These are phyloP conservation scores for Tauraco hartlaubi DNA, from an alignment of 2,797 vertebrate species.

Conservation along the genomic window DNA sequence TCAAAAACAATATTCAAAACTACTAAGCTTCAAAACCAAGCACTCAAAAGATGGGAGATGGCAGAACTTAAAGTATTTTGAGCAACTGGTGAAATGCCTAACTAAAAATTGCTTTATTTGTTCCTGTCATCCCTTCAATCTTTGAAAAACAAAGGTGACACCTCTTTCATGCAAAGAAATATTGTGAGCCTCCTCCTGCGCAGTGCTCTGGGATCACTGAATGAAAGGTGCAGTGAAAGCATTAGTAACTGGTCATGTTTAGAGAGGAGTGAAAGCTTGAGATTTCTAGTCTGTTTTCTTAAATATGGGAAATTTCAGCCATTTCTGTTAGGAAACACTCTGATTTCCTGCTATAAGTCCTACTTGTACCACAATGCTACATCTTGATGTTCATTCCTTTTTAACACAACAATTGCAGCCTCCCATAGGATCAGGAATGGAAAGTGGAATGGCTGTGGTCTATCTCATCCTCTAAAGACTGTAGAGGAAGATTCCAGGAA, in stretches of 20 bases:
- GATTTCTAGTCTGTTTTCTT: neutral
- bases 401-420: neutral
- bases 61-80: neutral
- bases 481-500: neutral
- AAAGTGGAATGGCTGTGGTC: neutral
- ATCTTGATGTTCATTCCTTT: constrained; percentile 4
- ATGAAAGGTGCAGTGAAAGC: neutral
- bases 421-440: neutral
- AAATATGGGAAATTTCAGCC: neutral
- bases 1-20: neutral
- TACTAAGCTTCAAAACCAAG: neutral
- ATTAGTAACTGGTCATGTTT: neutral
- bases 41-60: neutral
- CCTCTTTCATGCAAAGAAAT: neutral
- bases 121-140: neutral
- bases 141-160: neutral
- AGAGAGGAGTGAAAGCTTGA: neutral
- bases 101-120: neutral
- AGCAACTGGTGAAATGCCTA: neutral
- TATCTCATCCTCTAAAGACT: neutral
- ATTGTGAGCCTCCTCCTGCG: neutral
- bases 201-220: neutral
- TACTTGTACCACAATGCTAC: neutral
- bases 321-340: neutral
- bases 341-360: neutral